Evolutionary conservation across 2,888 invertebrate species (phyloP).

Genomic region (Agonopterix heracliana): DNA sequence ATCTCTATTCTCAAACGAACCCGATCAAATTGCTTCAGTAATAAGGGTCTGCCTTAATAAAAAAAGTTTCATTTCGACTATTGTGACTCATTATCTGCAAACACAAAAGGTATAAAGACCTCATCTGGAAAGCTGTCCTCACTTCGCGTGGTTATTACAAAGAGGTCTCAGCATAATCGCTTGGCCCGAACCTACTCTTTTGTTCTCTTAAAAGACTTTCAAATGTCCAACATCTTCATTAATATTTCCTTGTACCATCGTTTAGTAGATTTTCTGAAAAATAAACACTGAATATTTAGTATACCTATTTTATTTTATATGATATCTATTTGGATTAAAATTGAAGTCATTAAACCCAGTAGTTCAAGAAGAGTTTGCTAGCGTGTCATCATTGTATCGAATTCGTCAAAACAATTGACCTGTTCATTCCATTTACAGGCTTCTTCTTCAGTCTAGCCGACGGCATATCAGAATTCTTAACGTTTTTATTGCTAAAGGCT

Average conservation of each 20-base stretch:
- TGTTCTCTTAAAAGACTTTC: conserved; percentile 50
- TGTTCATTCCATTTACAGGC: too few species aligned
- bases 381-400: too few species aligned
- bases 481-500: too few species aligned
- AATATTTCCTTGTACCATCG: conserved; percentile 32
- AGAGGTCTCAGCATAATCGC: conserved; percentile 29
- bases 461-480: too few species aligned
- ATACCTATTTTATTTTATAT: too few species aligned
- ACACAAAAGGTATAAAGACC: conserved; percentile 43
- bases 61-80: conserved; percentile 44
- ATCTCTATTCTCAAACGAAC: conserved; percentile 51
- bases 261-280: too few species aligned
- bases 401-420: too few species aligned
- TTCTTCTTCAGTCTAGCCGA: too few species aligned
- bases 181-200: conserved; percentile 30
- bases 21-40: conserved; percentile 58
- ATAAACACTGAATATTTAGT: neutral
- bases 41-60: conserved; percentile 53
- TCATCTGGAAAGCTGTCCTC: conserved; percentile 37
- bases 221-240: conserved; percentile 62
- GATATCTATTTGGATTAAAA: too few species aligned
- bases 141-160: conserved; percentile 24
- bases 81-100: conserved; percentile 46
- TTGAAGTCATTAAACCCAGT: too few species aligned
- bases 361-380: too few species aligned